Percentiles rank a stretch among this genome's conserved stretches.
These are phyloP conservation scores for Sebastes jordani DNA, from an alignment of 2,797 vertebrate species.

Conservation along the genomic window DNA sequence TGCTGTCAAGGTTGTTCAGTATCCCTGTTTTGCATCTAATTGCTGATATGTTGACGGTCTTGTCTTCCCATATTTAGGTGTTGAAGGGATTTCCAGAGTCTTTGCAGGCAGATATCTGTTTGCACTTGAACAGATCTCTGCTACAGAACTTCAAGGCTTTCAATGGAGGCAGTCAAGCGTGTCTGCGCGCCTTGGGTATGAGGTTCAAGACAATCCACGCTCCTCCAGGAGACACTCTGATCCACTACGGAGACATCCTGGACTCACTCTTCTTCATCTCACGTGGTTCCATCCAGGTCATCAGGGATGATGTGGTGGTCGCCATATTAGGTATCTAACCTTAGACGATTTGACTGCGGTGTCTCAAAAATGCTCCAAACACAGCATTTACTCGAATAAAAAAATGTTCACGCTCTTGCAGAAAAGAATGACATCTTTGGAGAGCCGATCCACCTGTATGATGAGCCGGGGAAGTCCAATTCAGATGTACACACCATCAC, in stretches of 20 bases:
- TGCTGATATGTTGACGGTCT: background rate
- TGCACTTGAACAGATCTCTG: conserved; percentile 93
- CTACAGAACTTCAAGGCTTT: conserved; percentile 95
- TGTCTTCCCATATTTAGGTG: conserved; percentile 80
- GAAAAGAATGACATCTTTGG: conserved; percentile 96
- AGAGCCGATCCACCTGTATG: conserved; percentile 89
- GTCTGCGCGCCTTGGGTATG: conserved; percentile 89
- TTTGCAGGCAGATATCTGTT: conserved; percentile 95
- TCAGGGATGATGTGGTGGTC: conserved; percentile 89
- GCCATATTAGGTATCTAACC: conserved; percentile 87
- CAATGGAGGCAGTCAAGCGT: conserved; percentile 91
- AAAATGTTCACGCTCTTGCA: conserved; percentile 53
- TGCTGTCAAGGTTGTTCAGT: background rate
- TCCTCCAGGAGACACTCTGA: conserved; percentile 91
- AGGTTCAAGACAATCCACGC: conserved; percentile 94
- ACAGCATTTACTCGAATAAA: background rate
- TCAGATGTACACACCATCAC: conserved; percentile 91
- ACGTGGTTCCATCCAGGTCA: conserved; percentile 93
- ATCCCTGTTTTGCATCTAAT: background rate
- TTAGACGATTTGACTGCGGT: background rate
- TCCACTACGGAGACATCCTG: conserved; percentile 92
- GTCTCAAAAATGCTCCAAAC: background rate
- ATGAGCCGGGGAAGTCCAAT: conserved; percentile 91
- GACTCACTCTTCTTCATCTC: conserved; percentile 96
- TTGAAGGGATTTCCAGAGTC: conserved; percentile 96